Evolutionary conservation across 2,888 invertebrate genomes (phyloP).

Genomic region (Adelphocoris suturalis): DNA sequence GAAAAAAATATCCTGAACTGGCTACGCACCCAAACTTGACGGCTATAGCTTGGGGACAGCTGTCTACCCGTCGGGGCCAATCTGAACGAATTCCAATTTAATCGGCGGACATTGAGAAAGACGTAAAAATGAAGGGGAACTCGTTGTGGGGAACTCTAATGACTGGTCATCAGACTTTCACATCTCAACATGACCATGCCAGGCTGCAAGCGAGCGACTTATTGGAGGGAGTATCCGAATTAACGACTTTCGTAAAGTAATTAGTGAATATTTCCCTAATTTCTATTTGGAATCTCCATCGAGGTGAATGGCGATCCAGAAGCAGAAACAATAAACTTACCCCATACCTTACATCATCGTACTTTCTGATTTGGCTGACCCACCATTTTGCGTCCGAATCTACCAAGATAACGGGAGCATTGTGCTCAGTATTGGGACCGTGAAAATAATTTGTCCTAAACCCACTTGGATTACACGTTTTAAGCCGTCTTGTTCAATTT

Average conservation of each 20-base stretch:
- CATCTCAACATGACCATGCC: not conserved
- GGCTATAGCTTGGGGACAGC: not conserved
- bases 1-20: not conserved
- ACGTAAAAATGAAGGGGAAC: conserved; percentile 17
- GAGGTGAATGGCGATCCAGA: not conserved
- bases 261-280: not conserved
- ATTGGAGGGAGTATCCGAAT: not conserved
- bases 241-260: not conserved
- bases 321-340: no score
- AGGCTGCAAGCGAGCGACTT: not conserved
- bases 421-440: no score
- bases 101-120: conserved; percentile 35
- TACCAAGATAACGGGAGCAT: no score
- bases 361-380: no score
- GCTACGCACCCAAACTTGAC: not conserved
- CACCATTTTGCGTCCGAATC: no score
- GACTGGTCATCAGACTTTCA: not conserved
- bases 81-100: conserved; percentile 24
- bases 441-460: no score
- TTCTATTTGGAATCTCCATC: not conserved
- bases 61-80: not conserved
- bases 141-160: not conserved
- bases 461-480: no score
- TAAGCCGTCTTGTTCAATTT: no score
- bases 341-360: no score